Evolutionary conservation across 2,888 invertebrate species (phyloP).

Genomic region (Lottia gigantea): DNA sequence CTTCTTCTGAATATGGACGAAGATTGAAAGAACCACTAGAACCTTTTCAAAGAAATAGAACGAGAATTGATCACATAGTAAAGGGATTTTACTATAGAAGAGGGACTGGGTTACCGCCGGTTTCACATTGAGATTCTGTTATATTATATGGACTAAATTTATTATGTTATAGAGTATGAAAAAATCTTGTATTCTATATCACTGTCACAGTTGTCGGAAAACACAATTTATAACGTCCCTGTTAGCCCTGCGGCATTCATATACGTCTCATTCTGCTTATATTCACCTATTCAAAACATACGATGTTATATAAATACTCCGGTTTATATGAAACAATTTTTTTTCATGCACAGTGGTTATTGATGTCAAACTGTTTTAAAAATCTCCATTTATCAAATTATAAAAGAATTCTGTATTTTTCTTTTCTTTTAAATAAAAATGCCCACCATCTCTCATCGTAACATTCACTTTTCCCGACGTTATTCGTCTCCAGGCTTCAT

Average conservation of each 20-base stretch:
- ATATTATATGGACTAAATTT: not conserved
- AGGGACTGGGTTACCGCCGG: conserved; percentile 48
- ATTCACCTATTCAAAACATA: too few relatives aligned
- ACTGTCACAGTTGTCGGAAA: too few relatives aligned
- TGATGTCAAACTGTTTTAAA: not conserved
- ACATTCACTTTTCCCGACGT: not conserved
- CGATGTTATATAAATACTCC: too few relatives aligned
- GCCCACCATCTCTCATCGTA: conserved; percentile 39
- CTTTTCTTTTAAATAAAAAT: conserved; percentile 54
- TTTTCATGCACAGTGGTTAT: too few relatives aligned
- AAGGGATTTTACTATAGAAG: conserved; percentile 49
- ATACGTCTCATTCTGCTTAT: too few relatives aligned
- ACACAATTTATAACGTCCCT: too few relatives aligned
- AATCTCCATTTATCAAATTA: not conserved
- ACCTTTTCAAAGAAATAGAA: conserved; percentile 35
- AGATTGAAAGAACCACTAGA: conserved; percentile 37
- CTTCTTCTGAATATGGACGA: conserved; percentile 49
- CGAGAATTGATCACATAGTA: conserved; percentile 42
- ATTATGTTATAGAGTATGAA: too few relatives aligned
- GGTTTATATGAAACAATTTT: too few relatives aligned
- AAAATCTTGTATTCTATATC: too few relatives aligned
- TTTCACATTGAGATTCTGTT: not conserved
- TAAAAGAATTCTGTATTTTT: conserved; percentile 26
- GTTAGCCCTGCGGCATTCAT: too few relatives aligned
- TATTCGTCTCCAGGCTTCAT: conserved; percentile 33